Conservation (phyloP, 2,113 vertebrate species). For the Hystrix cristata region DNA sequence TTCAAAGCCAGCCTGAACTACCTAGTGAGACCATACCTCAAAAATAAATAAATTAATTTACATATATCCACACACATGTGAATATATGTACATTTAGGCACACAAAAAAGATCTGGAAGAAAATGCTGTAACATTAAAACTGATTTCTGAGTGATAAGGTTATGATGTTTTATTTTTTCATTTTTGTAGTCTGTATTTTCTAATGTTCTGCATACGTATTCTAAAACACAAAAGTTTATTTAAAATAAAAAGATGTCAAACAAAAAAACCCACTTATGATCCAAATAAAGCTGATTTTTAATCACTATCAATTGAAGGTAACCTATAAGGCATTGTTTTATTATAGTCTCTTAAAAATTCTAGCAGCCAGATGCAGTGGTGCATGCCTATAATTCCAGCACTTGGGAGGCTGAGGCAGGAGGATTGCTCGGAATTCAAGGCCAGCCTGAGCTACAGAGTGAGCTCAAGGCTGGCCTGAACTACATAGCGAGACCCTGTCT, state of each 20-base stretch:
- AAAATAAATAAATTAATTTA: neutral
- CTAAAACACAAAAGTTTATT: slow-evolving; percentile 30
- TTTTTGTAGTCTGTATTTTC: neutral
- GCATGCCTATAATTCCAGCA: too few species aligned
- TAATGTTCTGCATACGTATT: neutral
- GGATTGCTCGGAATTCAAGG: too few species aligned
- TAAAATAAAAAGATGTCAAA: slow-evolving; percentile 34
- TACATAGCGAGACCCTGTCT: too few species aligned
- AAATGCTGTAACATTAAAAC: slow-evolving; percentile 9
- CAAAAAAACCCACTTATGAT: neutral
- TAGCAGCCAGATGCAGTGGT: neutral
- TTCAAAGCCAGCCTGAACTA: neutral
- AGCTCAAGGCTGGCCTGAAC: too few species aligned
- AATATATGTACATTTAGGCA: neutral
- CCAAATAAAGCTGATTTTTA: neutral
- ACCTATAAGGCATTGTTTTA: neutral
- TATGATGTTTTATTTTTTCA: neutral
- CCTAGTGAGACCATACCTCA: neutral
- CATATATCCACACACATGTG: neutral
- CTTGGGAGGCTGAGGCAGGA: too few species aligned
- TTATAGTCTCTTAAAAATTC: slow-evolving; percentile 29
- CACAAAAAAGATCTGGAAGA: neutral
- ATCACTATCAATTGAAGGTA: slow-evolving; percentile 31
- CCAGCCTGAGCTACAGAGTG: too few species aligned
- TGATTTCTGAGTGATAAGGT: neutral